Conservation (phyloP, 2,797 vertebrate species). For the Acrossocheilus wenchowensis region DNA sequence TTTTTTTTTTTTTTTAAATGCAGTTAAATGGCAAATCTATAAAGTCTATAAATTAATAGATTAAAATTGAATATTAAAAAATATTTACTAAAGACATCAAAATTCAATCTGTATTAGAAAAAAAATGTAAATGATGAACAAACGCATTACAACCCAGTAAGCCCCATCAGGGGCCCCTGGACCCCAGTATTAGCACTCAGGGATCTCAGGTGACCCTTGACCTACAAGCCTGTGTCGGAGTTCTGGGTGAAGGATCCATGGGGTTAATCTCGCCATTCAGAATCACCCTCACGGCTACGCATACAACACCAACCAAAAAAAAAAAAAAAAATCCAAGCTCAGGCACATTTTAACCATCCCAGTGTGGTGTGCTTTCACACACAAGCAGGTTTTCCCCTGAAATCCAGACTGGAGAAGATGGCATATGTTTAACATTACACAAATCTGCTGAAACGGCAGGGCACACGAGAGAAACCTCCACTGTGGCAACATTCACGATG, state of each 20-base stretch:
- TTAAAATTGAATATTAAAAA: background rate
- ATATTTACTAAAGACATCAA: background rate
- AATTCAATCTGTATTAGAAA: background rate
- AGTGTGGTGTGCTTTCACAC: conserved; percentile 43
- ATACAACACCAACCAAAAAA: conserved; percentile 33
- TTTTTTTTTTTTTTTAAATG: background rate
- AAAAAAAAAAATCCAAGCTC: conserved; percentile 31
- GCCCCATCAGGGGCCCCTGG: conserved; percentile 48
- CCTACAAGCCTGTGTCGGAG: conserved; percentile 48
- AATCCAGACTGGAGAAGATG: conserved; percentile 52
- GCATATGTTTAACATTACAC: conserved; percentile 64
- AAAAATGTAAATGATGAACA: conserved; percentile 4
- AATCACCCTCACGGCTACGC: conserved; percentile 40
- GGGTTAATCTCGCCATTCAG: conserved; percentile 57
- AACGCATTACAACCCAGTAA: conserved; percentile 41
- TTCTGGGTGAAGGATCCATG: conserved; percentile 40
- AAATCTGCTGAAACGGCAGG: conserved; percentile 62
- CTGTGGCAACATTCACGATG: conserved; percentile 60
- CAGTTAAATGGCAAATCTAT: background rate
- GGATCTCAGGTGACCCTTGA: conserved; percentile 57
- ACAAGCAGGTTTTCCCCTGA: conserved; percentile 57
- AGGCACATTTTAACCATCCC: conserved; percentile 44
- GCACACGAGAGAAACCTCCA: conserved; percentile 53
- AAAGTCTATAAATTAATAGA: background rate
- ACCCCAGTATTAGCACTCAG: conserved; percentile 47